Conservation (phyloP, 2,113 vertebrate genomes). For the Bos javanicus region DNA sequence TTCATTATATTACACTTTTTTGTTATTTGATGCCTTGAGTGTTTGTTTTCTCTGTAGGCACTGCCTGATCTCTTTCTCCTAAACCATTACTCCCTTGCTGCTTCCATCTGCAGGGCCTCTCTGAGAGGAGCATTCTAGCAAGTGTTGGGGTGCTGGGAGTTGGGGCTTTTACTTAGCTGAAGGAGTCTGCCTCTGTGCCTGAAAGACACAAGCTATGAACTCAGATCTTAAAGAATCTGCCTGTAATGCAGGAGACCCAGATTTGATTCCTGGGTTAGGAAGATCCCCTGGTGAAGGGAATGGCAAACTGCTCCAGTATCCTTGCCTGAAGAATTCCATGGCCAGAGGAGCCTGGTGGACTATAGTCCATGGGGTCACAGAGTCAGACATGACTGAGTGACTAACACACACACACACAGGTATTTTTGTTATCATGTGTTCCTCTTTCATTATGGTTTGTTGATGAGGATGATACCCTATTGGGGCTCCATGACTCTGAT, state of each 20-base stretch:
- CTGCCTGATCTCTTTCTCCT: not conserved
- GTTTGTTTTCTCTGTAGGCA: not conserved
- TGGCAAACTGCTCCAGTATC: not conserved
- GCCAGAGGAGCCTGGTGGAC: not conserved
- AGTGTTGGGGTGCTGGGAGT: too few species aligned
- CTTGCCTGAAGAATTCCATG: not conserved
- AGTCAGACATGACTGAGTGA: not conserved
- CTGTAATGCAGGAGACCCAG: not conserved
- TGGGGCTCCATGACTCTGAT: not conserved
- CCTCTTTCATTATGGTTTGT: not conserved
- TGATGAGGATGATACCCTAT: not conserved
- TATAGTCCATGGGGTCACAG: not conserved
- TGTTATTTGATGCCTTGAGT: not conserved
- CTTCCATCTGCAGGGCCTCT: too few species aligned
- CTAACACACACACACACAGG: not conserved
- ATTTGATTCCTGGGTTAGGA: not conserved
- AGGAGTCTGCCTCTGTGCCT: not conserved
- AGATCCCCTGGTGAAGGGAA: not conserved
- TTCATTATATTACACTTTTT: not conserved
- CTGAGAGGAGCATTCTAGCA: not conserved
- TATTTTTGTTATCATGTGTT: not conserved
- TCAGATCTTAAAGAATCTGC: rapidly evolving
- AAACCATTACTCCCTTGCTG: too few species aligned
- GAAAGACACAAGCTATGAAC: not conserved
- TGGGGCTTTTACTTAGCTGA: not conserved